phyloP scores from a whole-genome alignment of 1,140 invertebrate genomes.

The Drosophila nikananu region DNA sequence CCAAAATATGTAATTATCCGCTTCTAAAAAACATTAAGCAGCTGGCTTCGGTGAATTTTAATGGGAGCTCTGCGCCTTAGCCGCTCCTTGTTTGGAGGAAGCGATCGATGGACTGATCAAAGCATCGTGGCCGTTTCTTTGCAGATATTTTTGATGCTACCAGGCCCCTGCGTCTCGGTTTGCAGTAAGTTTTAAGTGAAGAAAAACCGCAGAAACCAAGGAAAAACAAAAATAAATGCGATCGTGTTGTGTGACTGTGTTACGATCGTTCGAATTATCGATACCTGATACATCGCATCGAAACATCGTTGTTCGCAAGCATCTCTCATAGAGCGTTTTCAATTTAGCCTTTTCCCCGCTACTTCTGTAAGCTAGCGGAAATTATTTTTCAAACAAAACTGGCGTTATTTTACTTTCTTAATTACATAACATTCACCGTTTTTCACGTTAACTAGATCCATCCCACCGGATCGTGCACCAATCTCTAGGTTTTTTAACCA shows the following conservation, averaged over 20 bases:
- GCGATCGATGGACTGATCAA: neutral
- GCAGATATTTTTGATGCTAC: neutral
- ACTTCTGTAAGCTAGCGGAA: no score
- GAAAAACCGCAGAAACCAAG: constrained; percentile 44
- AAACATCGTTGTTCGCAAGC: no score
- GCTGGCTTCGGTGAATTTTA: constrained; percentile 31
- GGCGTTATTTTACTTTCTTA: no score
- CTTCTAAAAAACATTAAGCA: constrained; percentile 38
- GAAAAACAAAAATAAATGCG: constrained; percentile 59
- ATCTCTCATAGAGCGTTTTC: no score
- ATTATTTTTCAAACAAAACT: no score
- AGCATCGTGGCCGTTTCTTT: constrained; percentile 30
- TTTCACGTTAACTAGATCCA: neutral
- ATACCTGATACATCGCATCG: neutral
- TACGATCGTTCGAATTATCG: neutral
- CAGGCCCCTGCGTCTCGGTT: neutral
- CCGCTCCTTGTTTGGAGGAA: constrained; percentile 32
- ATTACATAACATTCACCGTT: no score
- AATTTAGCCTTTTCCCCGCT: no score
- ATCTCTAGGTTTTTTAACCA: neutral
- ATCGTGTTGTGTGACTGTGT: constrained; percentile 18
- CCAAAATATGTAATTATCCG: constrained; percentile 11
- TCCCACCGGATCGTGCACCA: no score
- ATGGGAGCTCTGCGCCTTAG: constrained; percentile 12
- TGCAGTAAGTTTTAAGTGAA: constrained; percentile 30